Conservation (phyloP, 2,113 vertebrate genomes). For the Brachypodius melanocephalos region DNA sequence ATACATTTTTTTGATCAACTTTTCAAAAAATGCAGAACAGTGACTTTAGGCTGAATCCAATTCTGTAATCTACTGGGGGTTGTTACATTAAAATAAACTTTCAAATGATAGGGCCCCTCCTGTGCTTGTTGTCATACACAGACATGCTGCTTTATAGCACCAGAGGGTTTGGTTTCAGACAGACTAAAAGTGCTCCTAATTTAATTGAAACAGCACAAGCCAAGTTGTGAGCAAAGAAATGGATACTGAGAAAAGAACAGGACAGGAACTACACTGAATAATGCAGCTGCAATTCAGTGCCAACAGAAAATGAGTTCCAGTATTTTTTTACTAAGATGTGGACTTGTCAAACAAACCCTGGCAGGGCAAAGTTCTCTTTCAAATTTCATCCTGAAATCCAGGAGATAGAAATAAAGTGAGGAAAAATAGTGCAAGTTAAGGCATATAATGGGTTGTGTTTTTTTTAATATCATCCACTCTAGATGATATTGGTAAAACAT, state of each 20-base stretch:
- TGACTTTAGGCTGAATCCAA: background rate
- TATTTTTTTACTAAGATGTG: background rate
- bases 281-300: background rate
- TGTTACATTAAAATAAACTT: background rate
- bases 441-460: background rate
- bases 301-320: background rate
- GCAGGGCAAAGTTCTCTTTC: background rate
- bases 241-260: background rate
- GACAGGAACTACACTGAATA: background rate
- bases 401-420: background rate
- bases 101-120: background rate
- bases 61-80: background rate
- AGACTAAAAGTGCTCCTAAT: background rate
- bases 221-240: background rate
- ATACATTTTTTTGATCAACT: background rate
- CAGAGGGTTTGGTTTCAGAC: background rate
- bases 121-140: background rate
- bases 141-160: background rate
- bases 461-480: background rate
- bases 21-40: background rate
- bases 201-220: background rate
- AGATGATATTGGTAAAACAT: background rate
- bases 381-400: background rate
- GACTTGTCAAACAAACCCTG: background rate
- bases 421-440: background rate